These are phyloP conservation scores for Gnathonemus echidnorhynchus DNA, from an alignment of 2,113 vertebrate species.

Conservation along the genomic window DNA sequence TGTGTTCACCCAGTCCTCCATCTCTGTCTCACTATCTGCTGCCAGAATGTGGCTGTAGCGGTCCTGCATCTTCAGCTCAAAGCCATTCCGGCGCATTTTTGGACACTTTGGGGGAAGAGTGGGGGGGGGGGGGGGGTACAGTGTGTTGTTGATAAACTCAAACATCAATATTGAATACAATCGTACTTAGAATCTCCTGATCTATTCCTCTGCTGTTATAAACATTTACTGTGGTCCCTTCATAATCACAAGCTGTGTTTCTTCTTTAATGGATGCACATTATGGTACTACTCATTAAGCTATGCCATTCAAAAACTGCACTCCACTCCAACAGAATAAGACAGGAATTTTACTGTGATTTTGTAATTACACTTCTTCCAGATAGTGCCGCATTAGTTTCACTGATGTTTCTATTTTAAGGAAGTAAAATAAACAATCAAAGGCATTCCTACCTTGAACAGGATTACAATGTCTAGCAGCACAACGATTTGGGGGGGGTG, in stretches of 20 bases:
- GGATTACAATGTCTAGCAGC: neutral
- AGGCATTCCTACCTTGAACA: neutral
- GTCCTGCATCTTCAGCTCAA: conserved; percentile 93
- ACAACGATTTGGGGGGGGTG: neutral
- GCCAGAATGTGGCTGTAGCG: conserved; percentile 92
- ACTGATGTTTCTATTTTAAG: neutral
- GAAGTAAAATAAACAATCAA: neutral
- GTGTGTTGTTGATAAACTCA: neutral
- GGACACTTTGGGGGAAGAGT: conserved; percentile 63
- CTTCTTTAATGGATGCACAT: neutral
- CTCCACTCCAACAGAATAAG: neutral
- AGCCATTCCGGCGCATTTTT: conserved; percentile 85
- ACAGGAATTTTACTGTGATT: neutral
- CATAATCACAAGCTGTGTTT: neutral
- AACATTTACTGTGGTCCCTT: neutral
- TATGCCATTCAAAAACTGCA: neutral
- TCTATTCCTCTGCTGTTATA: neutral
- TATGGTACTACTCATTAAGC: neutral
- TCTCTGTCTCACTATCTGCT: conserved; percentile 88
- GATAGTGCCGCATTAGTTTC: neutral
- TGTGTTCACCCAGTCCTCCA: conserved; percentile 91
- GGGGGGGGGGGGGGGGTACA: no score
- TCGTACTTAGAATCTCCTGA: neutral
- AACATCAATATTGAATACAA: neutral
- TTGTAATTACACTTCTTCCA: neutral